phyloP scores from a whole-genome alignment of 2,113 vertebrate genomes.

The Aphelocoma coerulescens region DNA sequence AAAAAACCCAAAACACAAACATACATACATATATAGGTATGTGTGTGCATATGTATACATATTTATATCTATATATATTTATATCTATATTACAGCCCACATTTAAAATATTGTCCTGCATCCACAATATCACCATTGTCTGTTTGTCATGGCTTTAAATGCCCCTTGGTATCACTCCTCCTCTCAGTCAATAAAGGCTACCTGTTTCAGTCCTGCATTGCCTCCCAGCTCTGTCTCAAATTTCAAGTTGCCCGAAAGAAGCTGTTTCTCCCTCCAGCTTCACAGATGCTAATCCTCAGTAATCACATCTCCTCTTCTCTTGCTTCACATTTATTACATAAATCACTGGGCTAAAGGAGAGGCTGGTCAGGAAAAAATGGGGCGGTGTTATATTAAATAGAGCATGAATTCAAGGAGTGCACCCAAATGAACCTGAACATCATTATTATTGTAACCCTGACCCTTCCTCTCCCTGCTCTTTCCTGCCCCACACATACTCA shows the following conservation, averaged over 20 bases:
- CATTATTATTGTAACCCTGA: not conserved
- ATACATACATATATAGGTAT: not conserved
- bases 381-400: not conserved
- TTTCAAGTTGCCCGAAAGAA: not conserved
- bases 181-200: not conserved
- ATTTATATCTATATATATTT: too few relatives aligned
- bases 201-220: not conserved
- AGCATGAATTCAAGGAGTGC: not conserved
- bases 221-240: not conserved
- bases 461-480: not conserved
- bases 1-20: fast-evolving
- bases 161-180: not conserved
- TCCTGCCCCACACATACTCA: not conserved
- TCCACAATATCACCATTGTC: not conserved
- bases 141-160: not conserved
- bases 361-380: not conserved
- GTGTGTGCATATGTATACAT: fast-evolving
- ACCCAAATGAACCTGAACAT: not conserved
- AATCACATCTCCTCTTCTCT: not conserved
- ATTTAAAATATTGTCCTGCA: not conserved
- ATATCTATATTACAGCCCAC: not conserved
- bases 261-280: not conserved
- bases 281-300: not conserved
- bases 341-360: not conserved
- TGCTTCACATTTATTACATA: not conserved